Evolutionary conservation across 2,797 vertebrate genomes (phyloP), one percentile per base, ranked within the genome.

Genomic region (Danio tinwini): DNA sequence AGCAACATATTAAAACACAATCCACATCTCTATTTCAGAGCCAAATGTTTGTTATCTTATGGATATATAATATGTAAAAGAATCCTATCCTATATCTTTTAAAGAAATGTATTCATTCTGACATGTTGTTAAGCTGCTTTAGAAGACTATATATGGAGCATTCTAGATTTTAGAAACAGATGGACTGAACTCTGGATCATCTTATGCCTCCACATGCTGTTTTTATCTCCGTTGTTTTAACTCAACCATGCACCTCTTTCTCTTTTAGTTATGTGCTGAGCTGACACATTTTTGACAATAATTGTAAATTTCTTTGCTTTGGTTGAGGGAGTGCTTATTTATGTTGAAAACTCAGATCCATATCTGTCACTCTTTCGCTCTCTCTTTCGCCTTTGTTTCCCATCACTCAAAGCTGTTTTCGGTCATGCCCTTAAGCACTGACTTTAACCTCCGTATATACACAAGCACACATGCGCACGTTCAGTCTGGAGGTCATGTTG

Each of bases 361-460:
- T 61, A 64, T 78, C 59, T 61, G 29, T 78, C 75, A 37, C 40
- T 65, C 67, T 58, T n/a, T 78, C 74, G n/a, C 50, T 65, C 59
- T 49, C 37, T 71, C 49, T 40, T 29, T 70, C 16, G 50, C 17
- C 53, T 74, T 72, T 5, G 52, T 21, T 75, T 84, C 76, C 76
- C 73, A 65, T 69, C 77, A 63, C 78, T 73, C 70, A 78, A 63
- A 65, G 71, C 73, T 68, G 75, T 56, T 77, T 61, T 71, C 71
- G 17, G 81, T 80, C 69, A 49, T 84, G 78, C 83, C 77, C 80
- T 70, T 52, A 40, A 82, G 69, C 80, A 77, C 74, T 65, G 67
- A 84, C 63, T 74, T 84, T 84, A 84, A 85, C 80, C 81, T 71
- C 61, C 62, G 14, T 42, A 74, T 73, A 72, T 50, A 53, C 65